Evolutionary conservation across 1,140 invertebrate species (phyloP), one percentile per base, ranked within the genome.

Genomic region (Pectinophora gossypiella): DNA sequence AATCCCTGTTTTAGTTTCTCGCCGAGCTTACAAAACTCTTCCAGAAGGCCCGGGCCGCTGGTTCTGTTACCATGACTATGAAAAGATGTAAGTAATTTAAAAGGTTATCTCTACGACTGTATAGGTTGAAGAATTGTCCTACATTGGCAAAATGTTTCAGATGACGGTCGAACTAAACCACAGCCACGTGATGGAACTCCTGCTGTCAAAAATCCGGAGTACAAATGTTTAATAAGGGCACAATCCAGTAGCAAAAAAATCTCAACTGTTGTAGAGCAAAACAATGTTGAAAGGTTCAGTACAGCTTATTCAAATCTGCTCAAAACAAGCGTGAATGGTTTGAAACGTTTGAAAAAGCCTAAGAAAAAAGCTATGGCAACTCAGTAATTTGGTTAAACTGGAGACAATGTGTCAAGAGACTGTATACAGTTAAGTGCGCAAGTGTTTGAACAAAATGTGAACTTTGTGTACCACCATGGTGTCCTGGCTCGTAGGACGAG

Each of bases 221-320:
- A 93, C 79, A 91, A 94, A 79, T 96, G 95, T 88, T 83, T 96
- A 69, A 86, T 96, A 10, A 83, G 94, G 83, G 95, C 94, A 43
- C 90, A 91, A 48, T 89, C 91, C 48, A 90, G 90, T 54, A 94
- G 91, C 56, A 95, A 93, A 70, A 96, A 95, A 89, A 93, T 96
- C 59, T 91, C 92, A 42, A 96, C 94, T 59, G 90, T 95, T 61
- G 92, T 96, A 83, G 92, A 93, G 78, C 92, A 95, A 60, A 93
- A 92, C 74, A 95, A 96, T 87, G 92, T 96, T 0, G 95, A 95
- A 82, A 95, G 93, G 88, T 96, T 96, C 81, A 95, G 95, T 72
- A 90, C 93, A 68, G 94, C 94, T 1, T 96, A 96, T 81, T 94
- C 93, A 73, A 95, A 92, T 87, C 85, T 96, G 56, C 84, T 96